Conservation (phyloP, 2,113 vertebrate species). For the Saiga tatarica region DNA sequence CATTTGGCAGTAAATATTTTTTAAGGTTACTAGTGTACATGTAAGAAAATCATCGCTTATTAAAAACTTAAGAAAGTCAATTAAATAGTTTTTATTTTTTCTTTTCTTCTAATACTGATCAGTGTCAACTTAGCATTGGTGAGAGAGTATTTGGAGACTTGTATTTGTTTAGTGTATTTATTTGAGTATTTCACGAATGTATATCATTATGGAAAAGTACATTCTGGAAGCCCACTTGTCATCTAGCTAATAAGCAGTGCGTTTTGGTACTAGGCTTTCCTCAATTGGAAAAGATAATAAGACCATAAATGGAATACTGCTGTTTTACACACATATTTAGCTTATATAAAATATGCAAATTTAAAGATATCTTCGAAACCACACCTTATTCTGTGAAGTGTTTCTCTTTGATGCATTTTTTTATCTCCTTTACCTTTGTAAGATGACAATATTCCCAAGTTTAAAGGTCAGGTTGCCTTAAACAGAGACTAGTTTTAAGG, state of each 20-base stretch:
- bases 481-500: neutral
- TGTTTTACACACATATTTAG: neutral
- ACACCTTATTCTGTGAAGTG: neutral
- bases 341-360: neutral
- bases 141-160: conserved; percentile 5
- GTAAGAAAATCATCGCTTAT: conserved; percentile 62
- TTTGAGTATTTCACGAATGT: neutral
- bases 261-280: conserved; percentile 3
- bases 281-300: neutral
- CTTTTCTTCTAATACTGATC: neutral
- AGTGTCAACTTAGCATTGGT: neutral
- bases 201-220: neutral
- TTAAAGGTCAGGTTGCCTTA: neutral
- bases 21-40: conserved; percentile 49
- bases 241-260: neutral
- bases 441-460: neutral
- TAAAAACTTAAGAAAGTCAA: conserved; percentile 52
- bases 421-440: neutral
- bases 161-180: neutral
- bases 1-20: conserved; percentile 53
- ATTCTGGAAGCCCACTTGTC: neutral
- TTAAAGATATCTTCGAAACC: neutral
- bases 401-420: neutral
- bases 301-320: neutral
- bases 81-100: neutral